Evolutionary conservation across 2,797 vertebrate species (phyloP).

Genomic region (Dryobates pubescens): DNA sequence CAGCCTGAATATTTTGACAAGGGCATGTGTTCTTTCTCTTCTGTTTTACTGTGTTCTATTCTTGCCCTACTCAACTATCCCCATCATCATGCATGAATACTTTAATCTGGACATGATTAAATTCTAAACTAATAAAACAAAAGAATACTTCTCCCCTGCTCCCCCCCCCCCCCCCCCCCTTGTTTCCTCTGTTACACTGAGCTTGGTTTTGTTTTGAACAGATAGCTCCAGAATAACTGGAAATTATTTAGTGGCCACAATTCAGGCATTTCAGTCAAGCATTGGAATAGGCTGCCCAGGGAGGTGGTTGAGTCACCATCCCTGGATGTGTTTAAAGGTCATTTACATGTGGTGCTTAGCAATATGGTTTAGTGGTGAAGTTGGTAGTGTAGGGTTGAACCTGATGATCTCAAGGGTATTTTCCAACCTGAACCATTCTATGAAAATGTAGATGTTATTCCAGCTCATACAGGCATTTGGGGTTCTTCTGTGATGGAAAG

Average conservation of each 20-base stretch:
- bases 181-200: neutral
- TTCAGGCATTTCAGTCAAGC: neutral
- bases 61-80: neutral
- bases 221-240: neutral
- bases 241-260: neutral
- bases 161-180: too few species aligned
- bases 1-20: conserved; percentile 42
- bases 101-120: neutral
- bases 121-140: neutral
- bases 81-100: neutral
- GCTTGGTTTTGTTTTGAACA: neutral
- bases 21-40: neutral
- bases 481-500: neutral
- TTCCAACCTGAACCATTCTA: too few species aligned
- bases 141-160: rapidly evolving
- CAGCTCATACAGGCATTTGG: neutral
- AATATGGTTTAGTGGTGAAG: too few species aligned
- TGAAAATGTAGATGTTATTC: neutral
- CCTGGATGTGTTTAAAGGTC: too few species aligned
- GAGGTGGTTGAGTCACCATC: too few species aligned
- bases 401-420: too few species aligned
- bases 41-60: neutral
- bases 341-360: too few species aligned
- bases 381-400: too few species aligned
- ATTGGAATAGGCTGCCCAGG: too few species aligned